phyloP scores from a whole-genome alignment of 2,888 invertebrate species.

The Eupithecia insigniata region DNA sequence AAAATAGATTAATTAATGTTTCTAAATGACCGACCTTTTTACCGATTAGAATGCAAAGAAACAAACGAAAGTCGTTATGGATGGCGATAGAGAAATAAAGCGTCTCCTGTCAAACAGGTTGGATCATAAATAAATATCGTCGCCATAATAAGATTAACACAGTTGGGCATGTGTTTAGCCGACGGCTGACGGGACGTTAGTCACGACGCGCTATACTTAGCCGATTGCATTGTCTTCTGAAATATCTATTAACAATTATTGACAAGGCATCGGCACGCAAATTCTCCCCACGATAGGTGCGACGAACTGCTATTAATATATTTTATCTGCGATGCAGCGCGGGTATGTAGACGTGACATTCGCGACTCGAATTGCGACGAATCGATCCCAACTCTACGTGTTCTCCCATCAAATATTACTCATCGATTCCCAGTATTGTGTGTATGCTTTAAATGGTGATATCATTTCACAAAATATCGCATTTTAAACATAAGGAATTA shows the following conservation, averaged over 20 bases:
- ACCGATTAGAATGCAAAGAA: conserved; percentile 38
- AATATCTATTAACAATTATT: conserved; percentile 85
- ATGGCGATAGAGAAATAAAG: conserved; percentile 60
- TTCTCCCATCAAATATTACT: conserved; percentile 32
- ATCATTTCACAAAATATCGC: conserved; percentile 38
- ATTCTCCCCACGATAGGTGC: conserved; percentile 80
- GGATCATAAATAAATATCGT: conserved; percentile 78
- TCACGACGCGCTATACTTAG: conserved; percentile 80
- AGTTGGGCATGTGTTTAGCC: conserved; percentile 66
- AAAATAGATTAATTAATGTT: conserved; percentile 60
- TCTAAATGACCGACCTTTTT: conserved; percentile 40
- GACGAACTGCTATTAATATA: conserved; percentile 83
- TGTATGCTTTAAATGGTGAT: conserved; percentile 34
- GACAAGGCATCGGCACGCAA: conserved; percentile 84
- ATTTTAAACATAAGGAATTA: conserved; percentile 13
- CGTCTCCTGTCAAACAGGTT: conserved; percentile 73
- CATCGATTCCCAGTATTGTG: conserved; percentile 36
- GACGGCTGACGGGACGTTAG: conserved; percentile 70
- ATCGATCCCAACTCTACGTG: conserved; percentile 34
- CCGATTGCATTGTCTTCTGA: conserved; percentile 83
- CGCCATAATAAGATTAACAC: conserved; percentile 82
- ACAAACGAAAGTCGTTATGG: conserved; percentile 36
- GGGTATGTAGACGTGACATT: conserved; percentile 57
- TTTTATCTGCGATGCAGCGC: conserved; percentile 71
- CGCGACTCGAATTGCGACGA: conserved; percentile 34